Base-by-base conservation (phyloP, 2,888 invertebrate species). In the Dendrolimus pini region DNA sequence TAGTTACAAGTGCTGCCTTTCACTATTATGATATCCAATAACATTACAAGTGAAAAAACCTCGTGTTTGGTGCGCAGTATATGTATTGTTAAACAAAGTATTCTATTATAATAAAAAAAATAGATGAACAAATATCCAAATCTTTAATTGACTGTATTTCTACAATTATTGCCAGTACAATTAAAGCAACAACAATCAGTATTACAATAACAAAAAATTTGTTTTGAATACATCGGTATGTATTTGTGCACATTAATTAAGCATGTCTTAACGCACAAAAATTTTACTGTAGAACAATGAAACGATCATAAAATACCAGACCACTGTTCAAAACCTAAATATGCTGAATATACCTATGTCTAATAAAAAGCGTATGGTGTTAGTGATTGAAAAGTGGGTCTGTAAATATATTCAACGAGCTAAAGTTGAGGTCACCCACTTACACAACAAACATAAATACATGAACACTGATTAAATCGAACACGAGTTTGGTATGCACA, bases 381-480 rank as follows among this genome's bases (percentile, higher is more conserved):
- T 41, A n/a, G 53, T 56, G 58, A 59, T 57, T 56, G 55, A 58
- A 61, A 67, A 64, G 60, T 69, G 57, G 65, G 60, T 55, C 47
- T 63, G 57, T 58, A 60, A 62, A 61, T 65, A 54, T 60, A 64
- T 63, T 59, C 61, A 68, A 68, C 69, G 63, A 62, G 68, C 65
- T 65, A 62, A 67, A 71, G 68, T 69, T 59, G 67, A 71, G 68
- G 57, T 60, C 59, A 65, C 60, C 47, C 58, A 60, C 59, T 76
- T 77, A 67, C 74, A 72, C 71, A 74, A 77, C 65, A 64, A 68
- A 67, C 56, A 61, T 60, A 60, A 62, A 61, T 65, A 58, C 64
- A 63, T 62, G 60, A 62, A n/a, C 52, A n/a, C n/a, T 54, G 47
- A 3, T 47, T 47, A 47, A 47, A 47, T 47, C 47, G 6, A 47